phyloP scores from a whole-genome alignment of 2,797 vertebrate species.

The Pseudochaenichthys georgianus region DNA sequence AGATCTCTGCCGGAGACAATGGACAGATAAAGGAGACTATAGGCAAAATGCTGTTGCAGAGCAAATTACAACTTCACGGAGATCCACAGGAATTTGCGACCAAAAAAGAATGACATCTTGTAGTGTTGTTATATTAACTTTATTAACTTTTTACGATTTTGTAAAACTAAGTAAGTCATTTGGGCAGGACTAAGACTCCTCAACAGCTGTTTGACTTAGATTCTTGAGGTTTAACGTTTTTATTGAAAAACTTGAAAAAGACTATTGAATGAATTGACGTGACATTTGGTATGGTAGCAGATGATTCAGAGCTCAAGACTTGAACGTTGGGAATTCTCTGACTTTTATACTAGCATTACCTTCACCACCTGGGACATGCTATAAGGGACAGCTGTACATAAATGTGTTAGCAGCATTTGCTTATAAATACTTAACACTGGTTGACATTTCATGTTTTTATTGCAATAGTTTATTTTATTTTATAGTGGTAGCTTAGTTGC shows the following conservation, averaged over 20 bases:
- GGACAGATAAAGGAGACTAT: constrained; percentile 6
- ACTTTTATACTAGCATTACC: not conserved
- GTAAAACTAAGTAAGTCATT: not conserved
- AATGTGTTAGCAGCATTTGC: not conserved
- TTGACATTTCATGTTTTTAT: no score
- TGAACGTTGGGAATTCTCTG: not conserved
- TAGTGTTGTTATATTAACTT: no score
- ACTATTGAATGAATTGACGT: not conserved
- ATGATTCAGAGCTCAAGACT: not conserved
- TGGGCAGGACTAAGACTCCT: no score
- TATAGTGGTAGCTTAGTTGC: no score
- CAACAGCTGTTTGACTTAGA: not conserved
- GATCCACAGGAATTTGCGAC: no score
- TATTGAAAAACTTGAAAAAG: no score
- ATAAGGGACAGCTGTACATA: not conserved
- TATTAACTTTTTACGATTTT: no score
- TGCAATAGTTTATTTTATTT: no score
- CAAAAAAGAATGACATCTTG: no score
- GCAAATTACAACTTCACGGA: no score
- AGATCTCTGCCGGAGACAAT: constrained; percentile 89
- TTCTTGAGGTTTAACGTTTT: no score
- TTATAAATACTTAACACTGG: not conserved
- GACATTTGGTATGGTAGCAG: not conserved
- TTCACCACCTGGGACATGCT: not conserved
- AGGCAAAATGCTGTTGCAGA: not conserved